Evolutionary conservation across 2,888 invertebrate genomes (phyloP).

Genomic region (Lasioglossum calceatum): DNA sequence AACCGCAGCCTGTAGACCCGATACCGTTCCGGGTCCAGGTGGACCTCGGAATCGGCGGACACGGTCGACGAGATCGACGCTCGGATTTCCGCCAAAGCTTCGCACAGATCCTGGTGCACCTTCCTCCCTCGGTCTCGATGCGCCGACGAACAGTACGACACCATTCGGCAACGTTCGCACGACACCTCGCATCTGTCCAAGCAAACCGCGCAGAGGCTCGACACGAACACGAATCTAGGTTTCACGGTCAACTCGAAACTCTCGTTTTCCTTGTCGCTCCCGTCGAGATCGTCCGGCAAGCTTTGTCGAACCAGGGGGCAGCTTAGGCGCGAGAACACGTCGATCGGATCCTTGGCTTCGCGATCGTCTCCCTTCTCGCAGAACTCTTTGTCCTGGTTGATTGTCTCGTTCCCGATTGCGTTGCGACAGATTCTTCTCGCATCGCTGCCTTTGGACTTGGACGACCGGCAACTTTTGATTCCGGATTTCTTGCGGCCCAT

Average conservation of each 20-base stretch:
- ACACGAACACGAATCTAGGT: conserved; percentile 88
- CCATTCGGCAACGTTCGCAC: conserved; percentile 86
- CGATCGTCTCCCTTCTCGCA: not conserved
- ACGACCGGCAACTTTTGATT: not conserved
- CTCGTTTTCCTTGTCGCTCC: conserved; percentile 84
- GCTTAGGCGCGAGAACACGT: conserved; percentile 47
- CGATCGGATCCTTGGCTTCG: conserved; percentile 14
- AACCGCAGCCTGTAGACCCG: conserved; percentile 87
- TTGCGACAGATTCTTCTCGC: not conserved
- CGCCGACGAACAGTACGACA: conserved; percentile 87
- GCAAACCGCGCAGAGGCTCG: conserved; percentile 85
- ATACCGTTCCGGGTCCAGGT: conserved; percentile 87
- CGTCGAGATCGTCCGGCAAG: not conserved
- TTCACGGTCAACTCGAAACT: conserved; percentile 88
- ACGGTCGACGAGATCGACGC: conserved; percentile 84
- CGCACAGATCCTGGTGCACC: conserved; percentile 87
- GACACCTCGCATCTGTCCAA: conserved; percentile 68
- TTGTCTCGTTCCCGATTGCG: not conserved
- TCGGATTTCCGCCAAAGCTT: conserved; percentile 87
- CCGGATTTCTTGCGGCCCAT: conserved; percentile 65
- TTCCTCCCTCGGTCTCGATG: conserved; percentile 87
- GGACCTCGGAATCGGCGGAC: conserved; percentile 83
- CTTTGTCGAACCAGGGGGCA: conserved; percentile 43
- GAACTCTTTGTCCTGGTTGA: too few relatives aligned
- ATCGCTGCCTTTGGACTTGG: not conserved